Evolutionary conservation across 2,888 invertebrate species (phyloP).

Genomic region (Flexamia atlantica): DNA sequence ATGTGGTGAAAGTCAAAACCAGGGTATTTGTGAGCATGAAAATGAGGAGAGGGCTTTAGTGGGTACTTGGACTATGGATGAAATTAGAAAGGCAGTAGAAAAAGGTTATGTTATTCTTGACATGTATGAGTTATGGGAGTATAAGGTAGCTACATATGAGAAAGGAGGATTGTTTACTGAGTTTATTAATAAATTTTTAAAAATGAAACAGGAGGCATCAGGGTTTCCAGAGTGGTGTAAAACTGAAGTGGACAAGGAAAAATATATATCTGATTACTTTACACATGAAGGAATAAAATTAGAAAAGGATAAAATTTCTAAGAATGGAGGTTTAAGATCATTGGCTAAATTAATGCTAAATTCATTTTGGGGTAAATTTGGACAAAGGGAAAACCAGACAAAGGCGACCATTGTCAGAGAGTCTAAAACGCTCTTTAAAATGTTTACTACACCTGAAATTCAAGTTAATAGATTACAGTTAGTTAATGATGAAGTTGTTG

Average conservation of each 20-base stretch:
- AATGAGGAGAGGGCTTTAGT: conserved; percentile 68
- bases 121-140: conserved; percentile 72
- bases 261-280: conserved; percentile 16
- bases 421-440: neutral
- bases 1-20: conserved; percentile 70
- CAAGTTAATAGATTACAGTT: conserved; percentile 10
- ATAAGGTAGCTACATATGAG: conserved; percentile 64
- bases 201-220: conserved; percentile 61
- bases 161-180: conserved; percentile 66
- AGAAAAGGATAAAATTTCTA: conserved; percentile 66
- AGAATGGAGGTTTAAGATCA: conserved; percentile 68
- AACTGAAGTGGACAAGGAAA: conserved; percentile 61
- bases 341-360: conserved; percentile 69
- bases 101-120: conserved; percentile 70
- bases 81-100: conserved; percentile 70
- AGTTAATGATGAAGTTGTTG: conserved; percentile 30
- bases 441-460: neutral
- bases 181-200: conserved; percentile 66
- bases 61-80: conserved; percentile 72
- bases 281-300: conserved; percentile 67
- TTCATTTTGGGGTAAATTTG: conserved; percentile 69
- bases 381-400: conserved; percentile 55
- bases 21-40: conserved; percentile 71
- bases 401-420: neutral
- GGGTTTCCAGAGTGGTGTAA: conserved; percentile 10